Evolutionary conservation across 2,797 vertebrate species (phyloP).

Genomic region (Oreonectes daqikongensis): DNA sequence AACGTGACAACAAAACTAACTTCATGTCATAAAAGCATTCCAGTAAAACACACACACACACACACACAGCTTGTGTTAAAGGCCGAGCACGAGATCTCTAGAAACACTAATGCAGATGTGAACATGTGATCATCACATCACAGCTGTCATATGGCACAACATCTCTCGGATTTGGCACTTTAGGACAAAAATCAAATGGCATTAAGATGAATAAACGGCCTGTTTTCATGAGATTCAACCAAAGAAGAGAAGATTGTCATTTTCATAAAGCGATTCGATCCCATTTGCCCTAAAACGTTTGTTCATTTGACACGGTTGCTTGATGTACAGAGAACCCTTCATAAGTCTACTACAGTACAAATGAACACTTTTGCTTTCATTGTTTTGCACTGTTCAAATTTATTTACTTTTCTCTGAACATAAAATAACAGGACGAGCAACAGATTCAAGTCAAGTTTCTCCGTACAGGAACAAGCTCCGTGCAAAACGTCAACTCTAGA

Average conservation of each 20-base stretch:
- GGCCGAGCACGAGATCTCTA: slow-evolving; percentile 18
- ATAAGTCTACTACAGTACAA: background rate
- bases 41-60: slow-evolving; percentile 11
- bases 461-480: background rate
- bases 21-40: slow-evolving; percentile 14
- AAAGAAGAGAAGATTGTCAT: background rate
- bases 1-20: slow-evolving; percentile 39
- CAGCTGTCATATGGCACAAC: background rate
- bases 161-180: background rate
- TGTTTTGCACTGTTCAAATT: too few species aligned
- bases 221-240: background rate
- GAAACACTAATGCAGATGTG: slow-evolving; percentile 1
- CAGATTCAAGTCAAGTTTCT: too few species aligned
- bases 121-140: slow-evolving; percentile 23
- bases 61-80: slow-evolving; percentile 19
- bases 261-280: background rate
- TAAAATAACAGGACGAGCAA: background rate
- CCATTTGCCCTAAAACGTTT: background rate
- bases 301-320: too few species aligned
- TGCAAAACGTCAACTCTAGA: background rate
- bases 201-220: background rate
- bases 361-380: too few species aligned
- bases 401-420: too few species aligned
- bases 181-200: background rate
- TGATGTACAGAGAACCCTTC: background rate